These are phyloP conservation scores for Drosophila azteca DNA, from an alignment of 1,140 invertebrate species.

Conservation along the genomic window DNA sequence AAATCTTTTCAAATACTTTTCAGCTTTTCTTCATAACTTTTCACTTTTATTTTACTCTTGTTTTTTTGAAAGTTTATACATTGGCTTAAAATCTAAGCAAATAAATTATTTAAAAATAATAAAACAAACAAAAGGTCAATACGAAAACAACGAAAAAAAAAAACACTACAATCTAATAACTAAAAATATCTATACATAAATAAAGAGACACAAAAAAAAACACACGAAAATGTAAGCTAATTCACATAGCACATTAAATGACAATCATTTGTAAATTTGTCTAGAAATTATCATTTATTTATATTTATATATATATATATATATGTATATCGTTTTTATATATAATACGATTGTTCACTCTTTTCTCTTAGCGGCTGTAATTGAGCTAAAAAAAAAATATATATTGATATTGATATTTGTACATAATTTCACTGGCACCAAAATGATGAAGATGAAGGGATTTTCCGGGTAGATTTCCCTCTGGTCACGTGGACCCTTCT, in stretches of 20 bases:
- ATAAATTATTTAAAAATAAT: slow-evolving; percentile 79
- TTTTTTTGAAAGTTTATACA: slow-evolving; percentile 32
- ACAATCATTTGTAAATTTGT: slow-evolving; percentile 69
- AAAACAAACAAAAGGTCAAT: slow-evolving; percentile 72
- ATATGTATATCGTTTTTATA: slow-evolving; percentile 4
- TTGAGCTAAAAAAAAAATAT: slow-evolving; percentile 63
- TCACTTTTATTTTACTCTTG: slow-evolving; percentile 43
- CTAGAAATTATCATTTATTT: slow-evolving; percentile 42
- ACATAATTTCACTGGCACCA: slow-evolving; percentile 79
- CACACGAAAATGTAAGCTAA: slow-evolving; percentile 41
- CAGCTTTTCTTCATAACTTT: slow-evolving; percentile 7
- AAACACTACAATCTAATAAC: slow-evolving; percentile 19
- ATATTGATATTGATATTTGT: slow-evolving; percentile 52
- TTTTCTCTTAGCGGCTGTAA: slow-evolving; percentile 33
- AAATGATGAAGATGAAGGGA: slow-evolving; percentile 5
- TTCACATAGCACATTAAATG: slow-evolving; percentile 41
- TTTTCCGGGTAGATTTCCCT: background rate
- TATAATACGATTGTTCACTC: background rate
- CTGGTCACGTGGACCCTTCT: background rate
- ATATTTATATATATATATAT: slow-evolving; percentile 1
- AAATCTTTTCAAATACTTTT: background rate
- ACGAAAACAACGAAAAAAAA: slow-evolving; percentile 58
- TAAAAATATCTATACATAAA: slow-evolving; percentile 40
- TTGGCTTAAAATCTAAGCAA: slow-evolving; percentile 41
- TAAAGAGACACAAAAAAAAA: slow-evolving; percentile 44